phyloP scores from a whole-genome alignment of 2,888 invertebrate genomes.

The Bedellia somnulentella region DNA sequence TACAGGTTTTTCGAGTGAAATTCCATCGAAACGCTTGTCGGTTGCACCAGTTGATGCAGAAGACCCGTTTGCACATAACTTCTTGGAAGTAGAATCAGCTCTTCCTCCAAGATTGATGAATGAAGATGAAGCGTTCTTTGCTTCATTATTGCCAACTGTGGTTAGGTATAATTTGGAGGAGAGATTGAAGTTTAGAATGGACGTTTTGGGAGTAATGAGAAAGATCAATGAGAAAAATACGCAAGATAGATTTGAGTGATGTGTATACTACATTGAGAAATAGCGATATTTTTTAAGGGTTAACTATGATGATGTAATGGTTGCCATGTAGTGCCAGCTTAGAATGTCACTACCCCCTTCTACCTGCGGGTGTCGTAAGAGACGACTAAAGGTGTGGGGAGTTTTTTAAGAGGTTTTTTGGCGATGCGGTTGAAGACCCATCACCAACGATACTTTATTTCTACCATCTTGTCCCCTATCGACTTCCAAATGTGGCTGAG shows the following conservation, averaged over 20 bases:
- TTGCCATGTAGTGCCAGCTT: too few relatives aligned
- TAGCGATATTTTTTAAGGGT: too few relatives aligned
- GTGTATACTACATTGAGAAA: background rate
- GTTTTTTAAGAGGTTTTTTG: too few relatives aligned
- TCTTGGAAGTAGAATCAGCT: background rate
- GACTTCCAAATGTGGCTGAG: too few relatives aligned
- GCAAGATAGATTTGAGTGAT: constrained; percentile 20
- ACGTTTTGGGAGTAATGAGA: constrained; percentile 39
- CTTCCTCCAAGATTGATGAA: constrained; percentile 35
- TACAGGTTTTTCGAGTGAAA: background rate
- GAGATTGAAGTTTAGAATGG: constrained; percentile 40
- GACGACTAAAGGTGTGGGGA: too few relatives aligned
- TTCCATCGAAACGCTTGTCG: background rate
- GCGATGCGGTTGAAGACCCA: too few relatives aligned
- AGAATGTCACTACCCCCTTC: too few relatives aligned
- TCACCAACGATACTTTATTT: too few relatives aligned
- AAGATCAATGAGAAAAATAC: constrained; percentile 32
- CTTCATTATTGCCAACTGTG: constrained; percentile 38
- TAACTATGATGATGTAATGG: background rate
- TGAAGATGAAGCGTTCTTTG: constrained; percentile 51
- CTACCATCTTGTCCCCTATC: too few relatives aligned
- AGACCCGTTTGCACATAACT: background rate
- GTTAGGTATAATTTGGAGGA: constrained; percentile 45
- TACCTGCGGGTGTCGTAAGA: too few relatives aligned
- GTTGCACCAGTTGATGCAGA: background rate